phyloP scores from a whole-genome alignment of 2,888 invertebrate genomes.

The Platypus cylindrus region DNA sequence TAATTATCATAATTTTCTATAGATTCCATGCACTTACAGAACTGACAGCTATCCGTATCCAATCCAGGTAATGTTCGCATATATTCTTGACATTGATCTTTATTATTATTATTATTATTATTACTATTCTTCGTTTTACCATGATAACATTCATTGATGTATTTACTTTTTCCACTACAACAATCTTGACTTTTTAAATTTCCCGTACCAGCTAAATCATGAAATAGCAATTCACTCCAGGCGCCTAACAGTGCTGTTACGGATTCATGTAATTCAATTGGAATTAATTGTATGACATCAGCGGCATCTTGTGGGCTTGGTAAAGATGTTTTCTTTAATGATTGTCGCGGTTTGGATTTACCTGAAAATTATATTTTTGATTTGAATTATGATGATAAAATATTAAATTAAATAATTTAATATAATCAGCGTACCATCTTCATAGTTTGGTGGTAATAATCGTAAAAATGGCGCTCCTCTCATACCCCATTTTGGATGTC shows the following conservation, averaged over 20 bases:
- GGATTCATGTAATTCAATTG: constrained; percentile 52
- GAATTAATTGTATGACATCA: constrained; percentile 43
- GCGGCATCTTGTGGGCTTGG: constrained; percentile 50
- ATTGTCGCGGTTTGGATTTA: constrained; percentile 38
- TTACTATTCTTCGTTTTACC: constrained; percentile 13
- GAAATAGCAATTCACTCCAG: constrained; percentile 65
- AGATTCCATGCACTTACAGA: too few relatives aligned
- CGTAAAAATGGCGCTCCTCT: constrained; percentile 66
- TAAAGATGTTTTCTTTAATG: constrained; percentile 43
- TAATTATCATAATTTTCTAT: too few relatives aligned
- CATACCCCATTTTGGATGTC: constrained; percentile 73
- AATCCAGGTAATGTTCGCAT: constrained; percentile 56
- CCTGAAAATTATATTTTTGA: constrained; percentile 28
- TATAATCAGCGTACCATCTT: constrained; percentile 47
- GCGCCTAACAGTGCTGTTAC: constrained; percentile 66
- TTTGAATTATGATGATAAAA: neutral
- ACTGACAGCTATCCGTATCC: constrained; percentile 48
- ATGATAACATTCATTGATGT: constrained; percentile 44
- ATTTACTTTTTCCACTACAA: constrained; percentile 28
- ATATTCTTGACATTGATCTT: constrained; percentile 49
- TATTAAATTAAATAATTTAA: constrained; percentile 1
- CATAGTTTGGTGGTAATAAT: constrained; percentile 57
- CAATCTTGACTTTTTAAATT: constrained; percentile 44
- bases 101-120: too few relatives aligned
- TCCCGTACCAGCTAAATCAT: constrained; percentile 57